phyloP scores from a whole-genome alignment of 2,888 invertebrate species.

The Tromatobia lineatoria region DNA sequence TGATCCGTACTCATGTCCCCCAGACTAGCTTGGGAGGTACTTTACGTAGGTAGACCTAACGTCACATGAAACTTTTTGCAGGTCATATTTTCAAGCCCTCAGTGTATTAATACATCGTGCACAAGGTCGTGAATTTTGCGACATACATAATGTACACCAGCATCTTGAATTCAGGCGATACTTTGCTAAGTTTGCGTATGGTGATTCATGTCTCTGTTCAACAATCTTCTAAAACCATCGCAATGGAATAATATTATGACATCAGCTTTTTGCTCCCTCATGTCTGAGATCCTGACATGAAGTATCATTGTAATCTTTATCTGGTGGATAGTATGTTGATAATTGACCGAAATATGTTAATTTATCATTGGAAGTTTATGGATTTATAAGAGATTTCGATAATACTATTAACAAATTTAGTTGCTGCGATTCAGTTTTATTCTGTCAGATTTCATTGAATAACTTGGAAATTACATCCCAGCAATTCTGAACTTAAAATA shows the following conservation, averaged over 20 bases:
- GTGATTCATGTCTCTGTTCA: conserved; percentile 9
- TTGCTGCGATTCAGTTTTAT: too few relatives aligned
- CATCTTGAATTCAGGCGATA: conserved; percentile 28
- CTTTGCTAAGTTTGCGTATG: conserved; percentile 8
- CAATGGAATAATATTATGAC: background rate
- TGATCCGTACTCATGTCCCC: conserved; percentile 19
- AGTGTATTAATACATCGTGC: conserved; percentile 34
- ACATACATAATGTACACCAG: background rate
- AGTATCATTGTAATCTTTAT: background rate
- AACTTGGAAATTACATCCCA: too few relatives aligned
- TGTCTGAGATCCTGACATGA: background rate
- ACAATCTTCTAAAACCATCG: background rate
- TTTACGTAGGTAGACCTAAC: conserved; percentile 29
- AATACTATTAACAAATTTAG: too few relatives aligned
- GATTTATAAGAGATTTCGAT: too few relatives aligned
- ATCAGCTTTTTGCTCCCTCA: background rate
- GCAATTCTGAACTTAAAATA: too few relatives aligned
- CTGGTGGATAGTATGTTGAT: background rate
- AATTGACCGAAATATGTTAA: background rate
- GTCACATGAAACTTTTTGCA: conserved; percentile 38
- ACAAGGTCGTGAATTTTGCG: background rate
- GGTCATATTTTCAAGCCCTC: conserved; percentile 21
- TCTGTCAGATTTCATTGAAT: too few relatives aligned
- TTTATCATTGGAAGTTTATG: too few relatives aligned
- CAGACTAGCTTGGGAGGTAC: background rate